Percentiles rank a stretch among this genome's conserved stretches.
phyloP scores from a whole-genome alignment of 2,888 invertebrate species.

The Melieria omissa region DNA sequence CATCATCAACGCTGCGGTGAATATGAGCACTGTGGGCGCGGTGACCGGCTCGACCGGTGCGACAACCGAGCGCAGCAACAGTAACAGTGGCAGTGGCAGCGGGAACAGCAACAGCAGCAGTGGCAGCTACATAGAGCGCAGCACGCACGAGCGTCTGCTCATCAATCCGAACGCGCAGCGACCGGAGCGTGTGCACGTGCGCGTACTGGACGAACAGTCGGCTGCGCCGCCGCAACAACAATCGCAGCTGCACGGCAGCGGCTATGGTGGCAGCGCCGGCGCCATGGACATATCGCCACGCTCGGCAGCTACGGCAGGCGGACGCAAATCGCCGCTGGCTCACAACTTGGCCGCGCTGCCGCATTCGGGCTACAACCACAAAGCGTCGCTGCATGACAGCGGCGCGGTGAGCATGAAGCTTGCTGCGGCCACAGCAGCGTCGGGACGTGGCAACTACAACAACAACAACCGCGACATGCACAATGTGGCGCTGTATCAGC shows the following conservation, averaged over 20 bases:
- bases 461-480: constrained; percentile 33
- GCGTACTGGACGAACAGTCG: constrained; percentile 62
- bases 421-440: constrained; percentile 29
- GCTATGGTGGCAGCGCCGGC: neutral
- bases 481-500: constrained; percentile 42
- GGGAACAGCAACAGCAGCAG: constrained; percentile 3
- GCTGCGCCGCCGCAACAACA: constrained; percentile 13
- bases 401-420: constrained; percentile 39
- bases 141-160: constrained; percentile 65
- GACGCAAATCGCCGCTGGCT: constrained; percentile 51
- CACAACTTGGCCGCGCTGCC: constrained; percentile 64
- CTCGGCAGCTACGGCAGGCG: constrained; percentile 61
- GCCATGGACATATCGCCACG: constrained; percentile 42
- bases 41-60: constrained; percentile 36
- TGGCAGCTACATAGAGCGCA: constrained; percentile 18
- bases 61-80: constrained; percentile 32
- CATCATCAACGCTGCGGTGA: constrained; percentile 87
- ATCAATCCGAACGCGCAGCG: constrained; percentile 71
- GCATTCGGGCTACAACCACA: constrained; percentile 65
- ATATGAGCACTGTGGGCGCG: constrained; percentile 77
- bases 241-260: constrained; percentile 1
- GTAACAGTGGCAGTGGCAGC: constrained; percentile 54
- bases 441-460: constrained; percentile 26
- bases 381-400: constrained; percentile 42
- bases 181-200: constrained; percentile 71